phyloP scores from a whole-genome alignment of 2,888 invertebrate genomes.

The Drosophila phalerata region DNA sequence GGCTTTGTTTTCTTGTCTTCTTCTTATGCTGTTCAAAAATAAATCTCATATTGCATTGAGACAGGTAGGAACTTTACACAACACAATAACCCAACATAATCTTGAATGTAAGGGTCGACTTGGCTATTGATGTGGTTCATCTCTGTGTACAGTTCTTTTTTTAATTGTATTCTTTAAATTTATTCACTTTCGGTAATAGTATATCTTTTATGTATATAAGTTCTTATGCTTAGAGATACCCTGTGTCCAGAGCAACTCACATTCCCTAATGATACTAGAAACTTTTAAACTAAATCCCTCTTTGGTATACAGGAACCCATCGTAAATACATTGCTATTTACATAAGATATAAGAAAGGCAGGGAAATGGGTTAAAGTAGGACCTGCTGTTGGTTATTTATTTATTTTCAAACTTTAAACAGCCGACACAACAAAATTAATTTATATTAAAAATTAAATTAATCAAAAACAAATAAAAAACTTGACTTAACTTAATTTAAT shows the following conservation, averaged over 20 bases:
- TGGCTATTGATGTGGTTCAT: slow-evolving; percentile 26
- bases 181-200: neutral
- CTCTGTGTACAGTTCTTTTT: slow-evolving; percentile 12
- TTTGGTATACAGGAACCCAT: neutral
- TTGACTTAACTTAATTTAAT: too few relatives aligned
- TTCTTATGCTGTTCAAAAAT: slow-evolving; percentile 56
- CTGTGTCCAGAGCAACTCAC: neutral
- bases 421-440: too few relatives aligned
- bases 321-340: neutral
- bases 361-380: neutral
- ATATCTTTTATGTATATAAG: too few relatives aligned
- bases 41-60: slow-evolving; percentile 72
- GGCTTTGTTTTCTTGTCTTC: slow-evolving; percentile 56
- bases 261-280: neutral
- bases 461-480: too few relatives aligned
- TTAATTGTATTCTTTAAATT: slow-evolving; percentile 1
- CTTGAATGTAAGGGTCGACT: slow-evolving; percentile 21
- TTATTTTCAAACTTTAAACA: too few relatives aligned
- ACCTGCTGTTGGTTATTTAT: too few relatives aligned
- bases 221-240: neutral
- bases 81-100: slow-evolving; percentile 40
- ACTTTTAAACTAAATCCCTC: neutral
- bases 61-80: slow-evolving; percentile 64
- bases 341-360: neutral
- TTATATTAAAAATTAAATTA: too few relatives aligned